Conservation (phyloP, 2,113 vertebrate genomes). For the Prietella phreatophila region DNA sequence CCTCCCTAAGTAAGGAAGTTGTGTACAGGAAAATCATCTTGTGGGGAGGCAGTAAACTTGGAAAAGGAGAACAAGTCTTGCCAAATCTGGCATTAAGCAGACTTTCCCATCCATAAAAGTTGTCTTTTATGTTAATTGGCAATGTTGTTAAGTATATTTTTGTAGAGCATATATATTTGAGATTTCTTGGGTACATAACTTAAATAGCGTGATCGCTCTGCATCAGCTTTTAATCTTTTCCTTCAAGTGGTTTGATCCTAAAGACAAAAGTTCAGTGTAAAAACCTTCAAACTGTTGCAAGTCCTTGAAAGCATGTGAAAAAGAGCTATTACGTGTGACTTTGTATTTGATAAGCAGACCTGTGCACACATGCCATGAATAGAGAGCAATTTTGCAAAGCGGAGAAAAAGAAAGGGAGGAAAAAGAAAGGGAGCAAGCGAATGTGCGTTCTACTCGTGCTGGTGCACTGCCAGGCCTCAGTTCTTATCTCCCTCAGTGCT, state of each 20-base stretch:
- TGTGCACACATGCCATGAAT: constrained; percentile 37
- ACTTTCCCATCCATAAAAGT: constrained; percentile 38
- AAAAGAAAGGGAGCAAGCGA: background rate
- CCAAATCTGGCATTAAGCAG: constrained; percentile 42
- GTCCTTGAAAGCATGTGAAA: background rate
- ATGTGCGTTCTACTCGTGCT: constrained; percentile 34
- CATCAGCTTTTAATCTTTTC: background rate
- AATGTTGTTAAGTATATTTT: constrained; percentile 32
- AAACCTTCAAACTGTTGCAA: background rate
- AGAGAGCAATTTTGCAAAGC: constrained; percentile 14
- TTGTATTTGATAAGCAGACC: constrained; percentile 43
- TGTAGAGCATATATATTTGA: constrained; percentile 7
- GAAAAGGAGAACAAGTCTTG: constrained; percentile 23
- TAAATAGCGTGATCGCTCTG: constrained; percentile 14
- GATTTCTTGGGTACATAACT: background rate
- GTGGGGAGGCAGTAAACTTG: constrained; percentile 35
- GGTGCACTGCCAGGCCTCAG: constrained; percentile 24
- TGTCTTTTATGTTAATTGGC: constrained; percentile 34
- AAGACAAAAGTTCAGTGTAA: constrained; percentile 16
- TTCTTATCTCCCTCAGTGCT: constrained; percentile 60
- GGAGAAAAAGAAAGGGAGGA: background rate
- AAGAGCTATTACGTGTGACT: constrained; percentile 17
- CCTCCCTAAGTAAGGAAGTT: constrained; percentile 37
- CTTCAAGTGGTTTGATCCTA: constrained; percentile 12
- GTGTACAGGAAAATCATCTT: constrained; percentile 47